Conservation (phyloP, 2,888 invertebrate genomes). For the Polydrusus tereticollis region DNA sequence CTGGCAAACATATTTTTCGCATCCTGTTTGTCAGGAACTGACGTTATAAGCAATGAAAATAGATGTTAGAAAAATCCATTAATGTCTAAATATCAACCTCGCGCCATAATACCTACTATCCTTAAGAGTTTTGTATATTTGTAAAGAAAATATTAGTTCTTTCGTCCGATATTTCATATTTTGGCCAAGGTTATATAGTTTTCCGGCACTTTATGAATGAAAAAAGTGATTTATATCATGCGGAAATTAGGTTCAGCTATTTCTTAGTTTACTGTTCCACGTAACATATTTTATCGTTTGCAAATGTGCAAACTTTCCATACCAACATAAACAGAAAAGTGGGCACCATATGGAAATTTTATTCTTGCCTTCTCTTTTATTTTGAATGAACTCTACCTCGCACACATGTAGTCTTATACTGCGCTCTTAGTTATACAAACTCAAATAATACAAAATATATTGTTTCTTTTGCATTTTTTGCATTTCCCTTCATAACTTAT, state of each 20-base stretch:
- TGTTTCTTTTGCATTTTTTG: too few relatives aligned
- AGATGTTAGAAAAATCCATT: constrained; percentile 6
- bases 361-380: too few relatives aligned
- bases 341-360: too few relatives aligned
- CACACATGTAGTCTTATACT: too few relatives aligned
- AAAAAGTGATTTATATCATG: constrained; percentile 3
- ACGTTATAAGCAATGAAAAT: constrained; percentile 12
- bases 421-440: too few relatives aligned
- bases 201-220: constrained; percentile 1
- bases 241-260: constrained; percentile 6
- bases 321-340: too few relatives aligned
- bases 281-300: too few relatives aligned
- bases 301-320: too few relatives aligned
- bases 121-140: not conserved
- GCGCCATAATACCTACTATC: not conserved
- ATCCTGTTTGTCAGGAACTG: constrained; percentile 26
- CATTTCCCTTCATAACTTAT: too few relatives aligned
- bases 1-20: constrained; percentile 19
- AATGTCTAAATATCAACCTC: constrained; percentile 4
- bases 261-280: not conserved
- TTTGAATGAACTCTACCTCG: too few relatives aligned
- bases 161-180: not conserved
- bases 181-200: not conserved
- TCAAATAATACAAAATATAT: too few relatives aligned
- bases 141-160: not conserved